These are phyloP conservation scores for Lordiphosa fenestrarum DNA, from an alignment of 2,888 invertebrate species.

Conservation along the genomic window DNA sequence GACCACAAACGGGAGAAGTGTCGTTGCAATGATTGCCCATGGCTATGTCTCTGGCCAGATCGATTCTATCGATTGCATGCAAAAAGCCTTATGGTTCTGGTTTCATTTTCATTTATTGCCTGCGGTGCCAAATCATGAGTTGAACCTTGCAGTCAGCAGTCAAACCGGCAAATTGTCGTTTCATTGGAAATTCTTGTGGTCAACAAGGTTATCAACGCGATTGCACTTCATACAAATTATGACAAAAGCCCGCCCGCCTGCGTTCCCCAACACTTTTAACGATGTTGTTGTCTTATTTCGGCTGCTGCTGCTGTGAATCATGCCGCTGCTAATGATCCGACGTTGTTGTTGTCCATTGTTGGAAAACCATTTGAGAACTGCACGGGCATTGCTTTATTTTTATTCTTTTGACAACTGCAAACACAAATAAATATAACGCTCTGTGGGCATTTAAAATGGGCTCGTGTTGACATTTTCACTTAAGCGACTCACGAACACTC, in stretches of 20 bases:
- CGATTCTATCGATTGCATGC: constrained; percentile 1
- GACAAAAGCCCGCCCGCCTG: constrained; percentile 19
- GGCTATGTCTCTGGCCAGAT: constrained; percentile 7
- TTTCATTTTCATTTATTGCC: constrained; percentile 48
- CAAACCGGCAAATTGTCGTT: constrained; percentile 50
- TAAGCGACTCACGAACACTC: not conserved
- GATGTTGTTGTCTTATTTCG: not conserved
- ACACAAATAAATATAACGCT: constrained; percentile 50
- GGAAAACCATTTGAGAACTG: constrained; percentile 55
- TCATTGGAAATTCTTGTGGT: constrained; percentile 61
- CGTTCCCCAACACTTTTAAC: constrained; percentile 1
- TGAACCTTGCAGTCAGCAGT: constrained; percentile 22
- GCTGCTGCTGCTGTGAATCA: constrained; percentile 56
- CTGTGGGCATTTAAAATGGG: constrained; percentile 14
- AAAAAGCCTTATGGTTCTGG: constrained; percentile 23
- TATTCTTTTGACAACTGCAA: constrained; percentile 54
- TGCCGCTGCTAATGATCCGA: constrained; percentile 61
- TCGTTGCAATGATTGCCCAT: constrained; percentile 1
- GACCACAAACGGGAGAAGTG: constrained; percentile 13
- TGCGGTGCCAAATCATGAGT: constrained; percentile 48
- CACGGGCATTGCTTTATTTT: constrained; percentile 19
- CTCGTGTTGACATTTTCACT: not conserved
- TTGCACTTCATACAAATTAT: constrained; percentile 32
- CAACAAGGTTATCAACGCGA: constrained; percentile 70
- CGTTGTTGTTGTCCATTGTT: constrained; percentile 52